phyloP scores from a whole-genome alignment of 1,140 invertebrate species.

The Drosophila sulfurigaster region DNA sequence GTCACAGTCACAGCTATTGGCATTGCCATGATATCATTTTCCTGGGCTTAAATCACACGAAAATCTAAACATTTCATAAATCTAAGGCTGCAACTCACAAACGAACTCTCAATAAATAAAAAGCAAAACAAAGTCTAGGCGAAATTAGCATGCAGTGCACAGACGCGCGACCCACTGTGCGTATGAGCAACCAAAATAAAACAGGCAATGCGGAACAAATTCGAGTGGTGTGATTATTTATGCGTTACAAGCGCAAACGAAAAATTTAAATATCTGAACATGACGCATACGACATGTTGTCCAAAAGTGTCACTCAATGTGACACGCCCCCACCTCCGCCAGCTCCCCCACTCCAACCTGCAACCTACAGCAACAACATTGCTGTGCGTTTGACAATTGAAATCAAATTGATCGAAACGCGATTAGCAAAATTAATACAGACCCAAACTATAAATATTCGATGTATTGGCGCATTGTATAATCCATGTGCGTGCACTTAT shows the following conservation, averaged over 20 bases:
- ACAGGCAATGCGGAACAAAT: constrained; percentile 69
- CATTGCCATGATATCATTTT: constrained; percentile 49
- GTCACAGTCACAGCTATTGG: constrained; percentile 40
- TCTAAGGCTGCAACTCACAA: constrained; percentile 56
- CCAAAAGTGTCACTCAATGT: constrained; percentile 59
- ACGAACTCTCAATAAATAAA: constrained; percentile 55
- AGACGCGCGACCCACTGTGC: constrained; percentile 67
- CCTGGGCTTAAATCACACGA: constrained; percentile 53
- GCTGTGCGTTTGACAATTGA: constrained; percentile 69
- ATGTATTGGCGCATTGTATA: constrained; percentile 63
- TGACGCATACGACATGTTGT: constrained; percentile 74
- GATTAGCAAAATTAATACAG: constrained; percentile 76
- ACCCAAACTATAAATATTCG: constrained; percentile 52
- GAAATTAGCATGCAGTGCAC: constrained; percentile 70
- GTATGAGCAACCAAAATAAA: constrained; percentile 62
- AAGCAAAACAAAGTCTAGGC: constrained; percentile 14
- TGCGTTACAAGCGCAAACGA: constrained; percentile 73
- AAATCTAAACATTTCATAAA: constrained; percentile 63
- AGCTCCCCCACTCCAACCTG: background rate
- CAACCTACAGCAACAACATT: constrained; percentile 16
- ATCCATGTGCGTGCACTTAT: constrained; percentile 60
- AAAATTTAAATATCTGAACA: constrained; percentile 60
- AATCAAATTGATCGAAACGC: constrained; percentile 79
- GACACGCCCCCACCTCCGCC: constrained; percentile 34
- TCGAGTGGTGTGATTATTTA: constrained; percentile 65